Evolutionary conservation across 2,888 invertebrate species (phyloP).

Genomic region (Apocheima hispidaria): DNA sequence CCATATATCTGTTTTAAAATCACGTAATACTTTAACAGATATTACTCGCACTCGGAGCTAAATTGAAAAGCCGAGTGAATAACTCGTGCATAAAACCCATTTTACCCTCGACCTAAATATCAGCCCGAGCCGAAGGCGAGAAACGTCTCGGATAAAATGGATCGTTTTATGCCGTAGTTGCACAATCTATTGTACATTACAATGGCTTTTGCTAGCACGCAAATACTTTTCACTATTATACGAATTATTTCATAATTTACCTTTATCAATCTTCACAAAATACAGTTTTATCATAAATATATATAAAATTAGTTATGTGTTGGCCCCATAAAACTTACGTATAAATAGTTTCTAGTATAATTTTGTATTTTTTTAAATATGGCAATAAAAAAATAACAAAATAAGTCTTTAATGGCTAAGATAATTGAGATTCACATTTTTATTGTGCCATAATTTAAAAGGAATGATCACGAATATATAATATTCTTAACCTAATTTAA

Average conservation of each 20-base stretch:
- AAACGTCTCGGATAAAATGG: no score
- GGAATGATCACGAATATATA: conserved; percentile 29
- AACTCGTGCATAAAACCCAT: no score
- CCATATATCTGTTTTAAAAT: no score
- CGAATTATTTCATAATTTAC: not conserved
- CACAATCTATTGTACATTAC: no score
- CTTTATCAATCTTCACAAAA: conserved; percentile 14
- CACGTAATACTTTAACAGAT: no score
- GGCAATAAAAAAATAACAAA: conserved; percentile 26
- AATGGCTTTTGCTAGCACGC: not conserved
- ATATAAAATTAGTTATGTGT: conserved; percentile 18
- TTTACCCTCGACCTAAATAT: no score
- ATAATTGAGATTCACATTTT: conserved; percentile 30
- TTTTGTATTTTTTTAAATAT: conserved; percentile 27
- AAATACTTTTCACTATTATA: not conserved
- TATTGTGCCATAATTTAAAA: conserved; percentile 24
- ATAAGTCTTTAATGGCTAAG: conserved; percentile 28
- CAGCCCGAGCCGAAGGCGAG: no score
- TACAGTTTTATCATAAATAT: conserved; percentile 40
- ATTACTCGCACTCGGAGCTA: no score
- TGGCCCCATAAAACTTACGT: conserved; percentile 36
- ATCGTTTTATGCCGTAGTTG: no score
- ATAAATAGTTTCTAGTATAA: conserved; percentile 3
- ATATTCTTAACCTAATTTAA: conserved; percentile 20
- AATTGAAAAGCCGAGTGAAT: no score